Percentiles rank a stretch among this genome's conserved stretches.
phyloP scores from a whole-genome alignment of 2,113 vertebrate genomes.

The Chamaetylas fuelleborni region DNA sequence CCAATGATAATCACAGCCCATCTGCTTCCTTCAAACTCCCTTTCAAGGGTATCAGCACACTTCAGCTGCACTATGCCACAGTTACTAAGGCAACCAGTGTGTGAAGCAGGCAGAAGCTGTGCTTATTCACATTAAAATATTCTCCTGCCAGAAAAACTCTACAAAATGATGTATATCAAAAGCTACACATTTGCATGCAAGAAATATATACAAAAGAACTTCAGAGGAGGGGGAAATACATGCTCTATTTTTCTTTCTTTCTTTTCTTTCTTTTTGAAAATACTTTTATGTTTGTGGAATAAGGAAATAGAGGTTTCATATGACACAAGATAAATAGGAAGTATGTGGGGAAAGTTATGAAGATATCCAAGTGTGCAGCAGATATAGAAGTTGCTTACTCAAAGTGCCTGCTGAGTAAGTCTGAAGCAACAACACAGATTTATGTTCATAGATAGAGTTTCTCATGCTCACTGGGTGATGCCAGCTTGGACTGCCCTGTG shows the following conservation, averaged over 20 bases:
- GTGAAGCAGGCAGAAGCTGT: not conserved
- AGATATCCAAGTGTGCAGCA: not conserved
- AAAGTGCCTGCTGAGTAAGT: not conserved
- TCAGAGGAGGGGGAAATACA: not conserved
- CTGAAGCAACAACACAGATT: not conserved
- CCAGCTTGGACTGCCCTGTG: not conserved
- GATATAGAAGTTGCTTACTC: not conserved
- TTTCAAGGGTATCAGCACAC: not conserved
- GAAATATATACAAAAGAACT: not conserved
- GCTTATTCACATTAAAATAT: not conserved
- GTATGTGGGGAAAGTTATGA: not conserved
- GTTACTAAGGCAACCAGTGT: slow-evolving; percentile 42
- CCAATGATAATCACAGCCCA: not conserved
- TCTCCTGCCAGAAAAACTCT: not conserved
- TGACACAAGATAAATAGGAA: not conserved
- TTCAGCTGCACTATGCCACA: not conserved
- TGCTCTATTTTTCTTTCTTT: not conserved
- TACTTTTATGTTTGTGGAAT: not conserved
- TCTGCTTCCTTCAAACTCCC: not conserved
- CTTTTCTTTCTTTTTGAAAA: not conserved
- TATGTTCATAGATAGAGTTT: not conserved
- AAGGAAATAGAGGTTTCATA: not conserved
- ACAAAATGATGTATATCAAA: not conserved
- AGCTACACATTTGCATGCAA: not conserved
- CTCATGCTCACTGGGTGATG: not conserved